Evolutionary conservation across 2,888 invertebrate species (phyloP).

Genomic region (Eremobia ochroleuca): DNA sequence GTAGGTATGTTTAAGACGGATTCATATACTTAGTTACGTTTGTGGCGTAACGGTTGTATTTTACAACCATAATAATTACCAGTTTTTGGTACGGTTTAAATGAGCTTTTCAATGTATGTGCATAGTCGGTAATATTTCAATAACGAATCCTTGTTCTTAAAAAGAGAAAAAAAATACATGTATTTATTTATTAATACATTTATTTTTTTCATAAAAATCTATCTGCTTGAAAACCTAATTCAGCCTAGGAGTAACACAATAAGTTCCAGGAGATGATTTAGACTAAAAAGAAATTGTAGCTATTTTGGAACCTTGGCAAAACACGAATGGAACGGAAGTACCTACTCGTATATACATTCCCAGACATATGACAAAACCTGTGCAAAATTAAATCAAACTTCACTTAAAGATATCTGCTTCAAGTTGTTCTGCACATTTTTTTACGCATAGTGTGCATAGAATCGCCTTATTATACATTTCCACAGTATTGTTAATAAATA

Average conservation of each 20-base stretch:
- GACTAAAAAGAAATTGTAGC: neutral
- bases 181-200: no score
- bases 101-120: neutral
- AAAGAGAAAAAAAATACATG: no score
- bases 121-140: neutral
- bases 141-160: neutral
- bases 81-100: neutral
- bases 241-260: neutral
- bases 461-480: neutral
- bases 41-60: constrained; percentile 16
- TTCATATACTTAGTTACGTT: constrained; percentile 21
- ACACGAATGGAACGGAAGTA: constrained; percentile 1
- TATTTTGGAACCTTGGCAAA: neutral
- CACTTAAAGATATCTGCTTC: neutral
- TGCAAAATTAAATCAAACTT: neutral
- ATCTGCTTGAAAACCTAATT: neutral
- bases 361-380: constrained; percentile 1
- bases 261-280: neutral
- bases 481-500: no score
- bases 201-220: no score
- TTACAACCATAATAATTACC: neutral
- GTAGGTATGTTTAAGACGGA: neutral
- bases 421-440: neutral
- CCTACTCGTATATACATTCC: neutral
- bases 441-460: neutral